Conservation (phyloP, 92 coral and sea anemone species). For the Virgularia gustaviana region DNA sequence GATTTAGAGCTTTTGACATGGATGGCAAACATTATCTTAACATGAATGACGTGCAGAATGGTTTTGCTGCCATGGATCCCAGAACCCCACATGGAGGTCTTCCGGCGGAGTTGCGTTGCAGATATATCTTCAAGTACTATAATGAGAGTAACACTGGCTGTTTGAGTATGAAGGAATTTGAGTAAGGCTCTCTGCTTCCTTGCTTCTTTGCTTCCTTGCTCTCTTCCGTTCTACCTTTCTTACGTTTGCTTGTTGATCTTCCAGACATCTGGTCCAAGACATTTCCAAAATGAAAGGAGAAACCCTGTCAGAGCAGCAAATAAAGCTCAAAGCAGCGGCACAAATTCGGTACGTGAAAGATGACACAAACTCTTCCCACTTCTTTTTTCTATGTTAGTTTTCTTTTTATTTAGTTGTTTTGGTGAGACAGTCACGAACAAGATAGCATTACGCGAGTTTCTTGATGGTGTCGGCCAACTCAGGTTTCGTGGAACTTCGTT, state of each 20-base stretch:
- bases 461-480: conserved; percentile 72
- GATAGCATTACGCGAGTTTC: conserved; percentile 60
- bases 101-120: conserved; percentile 75
- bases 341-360: conserved; percentile 50
- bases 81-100: conserved; percentile 76
- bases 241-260: not conserved
- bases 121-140: conserved; percentile 71
- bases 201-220: too few species aligned
- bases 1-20: conserved; percentile 64
- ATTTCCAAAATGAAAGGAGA: conserved; percentile 53
- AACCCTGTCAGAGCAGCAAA: conserved; percentile 27
- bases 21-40: conserved; percentile 33
- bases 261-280: conserved; percentile 64
- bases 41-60: conserved; percentile 50
- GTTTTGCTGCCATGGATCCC: conserved; percentile 84
- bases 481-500: conserved; percentile 81
- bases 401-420: conserved; percentile 45
- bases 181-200: conserved; percentile 40
- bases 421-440: conserved; percentile 48
- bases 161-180: conserved; percentile 60
- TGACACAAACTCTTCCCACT: not conserved
- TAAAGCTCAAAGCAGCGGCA: conserved; percentile 41
- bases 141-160: conserved; percentile 43
- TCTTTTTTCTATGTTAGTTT: not conserved
- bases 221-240: not conserved